Base-by-base conservation (phyloP, 2,797 vertebrate genomes). In the Chelonia mydas region DNA sequence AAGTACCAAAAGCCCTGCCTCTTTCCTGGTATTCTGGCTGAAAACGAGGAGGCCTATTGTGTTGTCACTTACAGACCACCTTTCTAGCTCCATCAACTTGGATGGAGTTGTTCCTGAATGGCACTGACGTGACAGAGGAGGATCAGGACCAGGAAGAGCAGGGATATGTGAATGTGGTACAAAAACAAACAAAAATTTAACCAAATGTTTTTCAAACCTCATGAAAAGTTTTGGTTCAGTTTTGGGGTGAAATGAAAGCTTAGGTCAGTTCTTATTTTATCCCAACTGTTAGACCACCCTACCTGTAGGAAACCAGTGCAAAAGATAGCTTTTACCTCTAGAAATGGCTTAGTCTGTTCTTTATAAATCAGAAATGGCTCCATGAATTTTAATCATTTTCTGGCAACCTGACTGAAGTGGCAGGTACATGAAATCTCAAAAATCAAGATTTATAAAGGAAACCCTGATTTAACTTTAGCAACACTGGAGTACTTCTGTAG, bases 341-440 rank as follows among this genome's bases (percentile, higher is more conserved):
- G 80, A 68, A 78, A 51, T 31, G 45, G 33, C 84, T 59, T 86
- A 81, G 85, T 79, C 21, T 72, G 15, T 15, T 72, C 28, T 86
- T 61, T 81, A 81, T 61, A 72, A 37, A 65, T 86, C 13, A 95
- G 77, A 90, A 85, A 89, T 77, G 28, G 61, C 72, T 59, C 90
- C 92, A 91, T 88, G 7, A 92, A 28, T 90, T 82, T 53, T 85
- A 41, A 92, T 82, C 84, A 83, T 78, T 92, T 85, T 85, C 85
- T 74, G 47, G 57, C 50, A 87, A 76, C 9, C 33, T 47, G 80
- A 21, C 51, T 90, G 72, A 47, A 87, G 87, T n/a, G 68, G 77
- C 50, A 96, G 86, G 89, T 55, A 31, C 19, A 77, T 94, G 83
- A 87, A 91, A 85, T 76, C 45, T 57, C 11, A 45, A 84, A 61